Conservation (phyloP, 2,113 vertebrate genomes). For the Leptosomus discolor region DNA sequence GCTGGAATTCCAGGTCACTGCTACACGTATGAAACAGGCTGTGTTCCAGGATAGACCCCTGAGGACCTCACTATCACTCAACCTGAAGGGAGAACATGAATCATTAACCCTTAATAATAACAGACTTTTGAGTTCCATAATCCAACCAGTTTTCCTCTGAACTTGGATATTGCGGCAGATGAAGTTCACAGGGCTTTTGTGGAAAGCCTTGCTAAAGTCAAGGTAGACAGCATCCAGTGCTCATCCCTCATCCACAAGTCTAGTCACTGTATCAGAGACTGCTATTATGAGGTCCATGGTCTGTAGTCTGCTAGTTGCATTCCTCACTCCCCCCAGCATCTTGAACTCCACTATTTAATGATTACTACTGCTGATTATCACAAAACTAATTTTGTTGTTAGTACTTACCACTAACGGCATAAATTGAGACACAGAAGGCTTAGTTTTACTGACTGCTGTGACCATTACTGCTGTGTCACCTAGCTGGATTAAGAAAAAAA, state of each 20-base stretch:
- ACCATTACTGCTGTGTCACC: slow-evolving; percentile 97
- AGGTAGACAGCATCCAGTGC: neutral
- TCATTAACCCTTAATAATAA: neutral
- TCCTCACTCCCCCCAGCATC: neutral
- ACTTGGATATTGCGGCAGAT: neutral
- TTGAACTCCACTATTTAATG: neutral
- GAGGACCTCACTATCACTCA: neutral
- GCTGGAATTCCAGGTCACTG: neutral
- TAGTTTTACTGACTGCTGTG: slow-evolving; percentile 95
- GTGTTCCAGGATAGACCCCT: neutral
- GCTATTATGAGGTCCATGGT: neutral
- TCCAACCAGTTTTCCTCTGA: neutral
- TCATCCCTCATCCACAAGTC: neutral
- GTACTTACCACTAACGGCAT: slow-evolving; percentile 93
- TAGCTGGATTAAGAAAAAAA: slow-evolving; percentile 72
- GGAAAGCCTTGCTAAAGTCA: neutral
- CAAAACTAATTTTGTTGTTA: neutral
- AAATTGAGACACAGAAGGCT: slow-evolving; percentile 88
- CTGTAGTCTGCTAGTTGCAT: neutral
- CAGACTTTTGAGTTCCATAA: neutral
- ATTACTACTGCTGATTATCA: neutral
- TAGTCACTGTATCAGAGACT: neutral
- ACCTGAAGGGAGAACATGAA: neutral
- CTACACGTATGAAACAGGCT: neutral
- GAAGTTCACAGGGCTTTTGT: neutral